Conservation (phyloP, 2,888 invertebrate species). For the Molorchus minor region DNA sequence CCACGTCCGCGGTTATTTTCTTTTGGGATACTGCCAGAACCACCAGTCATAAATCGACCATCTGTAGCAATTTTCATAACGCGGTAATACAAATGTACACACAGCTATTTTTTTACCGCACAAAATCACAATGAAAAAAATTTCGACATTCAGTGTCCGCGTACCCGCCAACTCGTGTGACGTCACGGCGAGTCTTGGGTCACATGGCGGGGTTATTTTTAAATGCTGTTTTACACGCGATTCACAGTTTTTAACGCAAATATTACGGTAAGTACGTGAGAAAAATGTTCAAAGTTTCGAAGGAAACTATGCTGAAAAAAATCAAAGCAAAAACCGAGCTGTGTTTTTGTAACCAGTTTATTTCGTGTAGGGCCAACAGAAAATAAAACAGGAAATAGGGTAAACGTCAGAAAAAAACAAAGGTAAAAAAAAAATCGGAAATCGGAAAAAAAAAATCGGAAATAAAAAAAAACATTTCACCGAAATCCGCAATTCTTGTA, state of each 20-base stretch:
- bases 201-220: not conserved
- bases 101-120: not conserved
- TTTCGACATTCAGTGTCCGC: not conserved
- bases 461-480: no score
- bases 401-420: no score
- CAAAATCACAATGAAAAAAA: not conserved
- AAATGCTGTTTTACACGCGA: not conserved
- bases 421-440: no score
- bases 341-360: no score
- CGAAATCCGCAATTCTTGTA: no score
- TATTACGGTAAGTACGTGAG: no score
- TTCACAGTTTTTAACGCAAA: not conserved
- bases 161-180: not conserved
- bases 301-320: no score
- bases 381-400: no score
- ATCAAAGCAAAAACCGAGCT: no score
- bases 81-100: not conserved
- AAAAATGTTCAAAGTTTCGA: no score
- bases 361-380: no score
- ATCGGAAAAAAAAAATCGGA: no score
- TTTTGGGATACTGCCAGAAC: not conserved
- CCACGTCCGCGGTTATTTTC: not conserved
- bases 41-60: not conserved
- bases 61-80: not conserved
- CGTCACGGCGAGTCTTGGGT: not conserved